These are phyloP conservation scores for Chloroceryle aenea DNA, from an alignment of 2,113 vertebrate genomes.

Conservation along the genomic window DNA sequence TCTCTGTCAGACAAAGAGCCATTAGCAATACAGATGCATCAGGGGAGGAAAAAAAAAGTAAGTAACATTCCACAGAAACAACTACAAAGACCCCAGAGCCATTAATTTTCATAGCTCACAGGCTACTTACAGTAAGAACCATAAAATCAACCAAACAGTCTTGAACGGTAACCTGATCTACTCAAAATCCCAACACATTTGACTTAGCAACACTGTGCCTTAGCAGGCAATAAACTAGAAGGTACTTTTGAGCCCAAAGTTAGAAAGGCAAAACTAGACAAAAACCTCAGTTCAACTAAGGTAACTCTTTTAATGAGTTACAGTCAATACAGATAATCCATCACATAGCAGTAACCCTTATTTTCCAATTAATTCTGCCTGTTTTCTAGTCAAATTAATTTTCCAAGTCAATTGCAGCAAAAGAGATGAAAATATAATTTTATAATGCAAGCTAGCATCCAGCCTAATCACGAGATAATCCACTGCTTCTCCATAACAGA, in stretches of 20 bases:
- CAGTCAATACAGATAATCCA: background rate
- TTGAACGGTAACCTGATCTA: background rate
- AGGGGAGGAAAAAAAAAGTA: fast-evolving
- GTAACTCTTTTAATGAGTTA: background rate
- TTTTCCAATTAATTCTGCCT: background rate
- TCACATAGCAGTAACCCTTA: background rate
- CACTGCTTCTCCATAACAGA: background rate
- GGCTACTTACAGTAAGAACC: background rate
- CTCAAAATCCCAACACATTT: background rate
- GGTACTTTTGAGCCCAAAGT: background rate
- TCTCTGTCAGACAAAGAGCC: background rate
- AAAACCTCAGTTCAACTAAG: background rate
- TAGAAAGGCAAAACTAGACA: background rate
- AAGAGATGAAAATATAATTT: background rate
- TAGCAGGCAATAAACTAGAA: background rate
- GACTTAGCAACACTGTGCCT: background rate
- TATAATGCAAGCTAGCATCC: background rate
- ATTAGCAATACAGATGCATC: background rate
- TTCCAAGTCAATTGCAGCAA: background rate
- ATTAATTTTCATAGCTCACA: background rate
- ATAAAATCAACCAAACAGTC: background rate
- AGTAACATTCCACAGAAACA: background rate
- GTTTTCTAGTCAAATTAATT: background rate
- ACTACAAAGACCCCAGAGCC: background rate
- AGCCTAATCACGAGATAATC: background rate